These are phyloP conservation scores for Macrophya alboannulata DNA, from an alignment of 2,888 invertebrate species.

Conservation along the genomic window DNA sequence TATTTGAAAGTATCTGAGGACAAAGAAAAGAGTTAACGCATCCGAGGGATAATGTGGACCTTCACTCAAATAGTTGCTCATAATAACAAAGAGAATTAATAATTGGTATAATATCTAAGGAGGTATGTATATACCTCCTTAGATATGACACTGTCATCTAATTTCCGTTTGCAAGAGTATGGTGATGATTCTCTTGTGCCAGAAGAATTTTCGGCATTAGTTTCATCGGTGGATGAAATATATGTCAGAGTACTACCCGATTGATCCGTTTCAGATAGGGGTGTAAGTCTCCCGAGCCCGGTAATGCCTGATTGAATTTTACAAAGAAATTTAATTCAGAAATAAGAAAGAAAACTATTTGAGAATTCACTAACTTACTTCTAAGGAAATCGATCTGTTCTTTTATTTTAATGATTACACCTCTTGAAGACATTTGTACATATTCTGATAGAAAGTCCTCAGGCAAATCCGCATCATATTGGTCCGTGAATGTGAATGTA, in stretches of 20 bases:
- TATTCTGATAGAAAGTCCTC: too few relatives aligned
- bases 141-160: neutral
- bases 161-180: neutral
- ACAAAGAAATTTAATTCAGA: too few relatives aligned
- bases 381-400: neutral
- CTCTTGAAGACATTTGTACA: neutral
- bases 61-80: too few relatives aligned
- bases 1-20: slow-evolving; percentile 28
- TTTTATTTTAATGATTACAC: neutral
- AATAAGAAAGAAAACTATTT: too few relatives aligned
- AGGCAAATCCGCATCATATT: too few relatives aligned
- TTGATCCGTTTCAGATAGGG: neutral
- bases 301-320: neutral
- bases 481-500: too few relatives aligned
- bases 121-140: slow-evolving; percentile 18
- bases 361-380: neutral
- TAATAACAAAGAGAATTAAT: neutral
- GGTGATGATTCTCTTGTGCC: neutral
- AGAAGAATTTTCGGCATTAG: neutral
- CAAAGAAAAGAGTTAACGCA: slow-evolving; percentile 1
- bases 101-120: neutral
- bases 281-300: neutral
- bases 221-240: slow-evolving; percentile 1
- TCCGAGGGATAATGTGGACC: neutral
- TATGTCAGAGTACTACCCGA: slow-evolving; percentile 11